These are phyloP conservation scores for Protobothrops flavoviridis DNA, from an alignment of 2,113 vertebrate genomes.

Conservation along the genomic window DNA sequence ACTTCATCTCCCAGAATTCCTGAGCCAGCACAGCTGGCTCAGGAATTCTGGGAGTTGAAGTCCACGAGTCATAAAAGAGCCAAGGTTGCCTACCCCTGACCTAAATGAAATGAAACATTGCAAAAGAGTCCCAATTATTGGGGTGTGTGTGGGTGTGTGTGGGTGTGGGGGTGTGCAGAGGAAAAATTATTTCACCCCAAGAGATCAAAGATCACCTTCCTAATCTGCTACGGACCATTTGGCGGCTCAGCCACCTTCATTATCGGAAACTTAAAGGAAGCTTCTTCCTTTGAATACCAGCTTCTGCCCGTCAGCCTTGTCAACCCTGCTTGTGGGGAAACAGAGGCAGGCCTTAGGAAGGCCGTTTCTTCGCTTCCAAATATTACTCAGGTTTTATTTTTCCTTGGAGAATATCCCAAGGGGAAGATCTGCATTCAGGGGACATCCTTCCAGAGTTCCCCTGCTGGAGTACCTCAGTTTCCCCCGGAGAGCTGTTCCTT, in stretches of 20 bases:
- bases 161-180: neutral
- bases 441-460: neutral
- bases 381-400: neutral
- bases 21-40: too few species aligned
- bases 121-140: neutral
- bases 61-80: too few species aligned
- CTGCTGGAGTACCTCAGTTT: neutral
- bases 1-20: too few species aligned
- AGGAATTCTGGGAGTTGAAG: too few species aligned
- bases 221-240: neutral
- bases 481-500: neutral
- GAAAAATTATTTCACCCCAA: neutral
- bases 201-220: neutral
- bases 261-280: neutral
- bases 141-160: neutral
- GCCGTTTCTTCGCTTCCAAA: neutral
- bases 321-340: neutral
- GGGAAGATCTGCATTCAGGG: neutral
- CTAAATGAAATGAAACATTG: neutral
- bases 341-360: neutral
- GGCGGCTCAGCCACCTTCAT: neutral
- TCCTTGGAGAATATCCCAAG: neutral
- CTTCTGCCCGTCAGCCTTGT: neutral
- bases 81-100: neutral
- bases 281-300: neutral